Base-by-base conservation (phyloP, 1,140 invertebrate genomes). In the Artemia franciscana region DNA sequence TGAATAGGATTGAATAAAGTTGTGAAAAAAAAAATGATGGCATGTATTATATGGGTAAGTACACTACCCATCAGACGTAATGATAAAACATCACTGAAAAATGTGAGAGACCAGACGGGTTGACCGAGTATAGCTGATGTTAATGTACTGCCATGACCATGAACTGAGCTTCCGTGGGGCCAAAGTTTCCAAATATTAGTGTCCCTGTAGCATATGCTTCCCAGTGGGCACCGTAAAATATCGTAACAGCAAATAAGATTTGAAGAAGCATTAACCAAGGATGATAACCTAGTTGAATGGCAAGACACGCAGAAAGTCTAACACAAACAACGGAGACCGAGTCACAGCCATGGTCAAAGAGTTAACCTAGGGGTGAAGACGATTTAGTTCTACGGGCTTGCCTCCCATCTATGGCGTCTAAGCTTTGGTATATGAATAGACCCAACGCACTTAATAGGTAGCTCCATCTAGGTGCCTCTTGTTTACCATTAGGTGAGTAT, bases 281-380 rank as follows among this genome's bases (percentile, higher is more conserved):
- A 73, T 89, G 84, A 68, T 84, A 79, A 4, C 94, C 96, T 61
- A 98, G 74, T 70, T 91, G 85, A 62, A 96, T 84, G 57, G 91
- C 84, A 68, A 90, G 86, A 71, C 89, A 93, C 0, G 89, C 86
- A 5, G 91, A 91, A 2, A 98, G 71, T 0, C 90, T 88, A 28
- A 98, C 93, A 77, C 98, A 96, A 62, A 97, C 91, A 79, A 73
- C 91, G 18, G 87, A 91, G 72, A 91, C 83, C 18, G 92, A 94
- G 76, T 99, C 96, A 77, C 96, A 99, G 67, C 96, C 96, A 79
- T 99, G 96, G 78, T 99, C 96, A 77, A 99, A 98, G 3, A 99
- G 78, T 79, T 99, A 96, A 1, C 96, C 96, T 18, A 99, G 76
- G 0, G 94, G 92, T 27, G 86, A 86, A 63, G 86, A 90, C 60